These are phyloP conservation scores for Stenichneumon culpator DNA, from an alignment of 2,888 invertebrate species.

Conservation along the genomic window DNA sequence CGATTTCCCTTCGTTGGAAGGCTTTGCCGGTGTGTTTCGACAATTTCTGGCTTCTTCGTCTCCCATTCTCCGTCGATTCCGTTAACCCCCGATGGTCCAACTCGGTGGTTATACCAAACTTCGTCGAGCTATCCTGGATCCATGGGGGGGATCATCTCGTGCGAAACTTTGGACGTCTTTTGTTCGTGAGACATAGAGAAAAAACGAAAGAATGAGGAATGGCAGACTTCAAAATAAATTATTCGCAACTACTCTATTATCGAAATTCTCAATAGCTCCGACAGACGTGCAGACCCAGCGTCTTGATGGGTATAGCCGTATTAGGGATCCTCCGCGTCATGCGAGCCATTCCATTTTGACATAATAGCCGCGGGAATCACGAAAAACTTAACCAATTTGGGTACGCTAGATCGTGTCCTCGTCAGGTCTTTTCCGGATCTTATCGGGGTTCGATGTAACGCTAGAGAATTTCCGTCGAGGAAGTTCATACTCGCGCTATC, in stretches of 20 bases:
- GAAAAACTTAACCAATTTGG: not conserved
- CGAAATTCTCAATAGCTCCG: constrained; percentile 46
- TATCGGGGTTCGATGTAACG: no score
- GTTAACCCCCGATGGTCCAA: constrained; percentile 4
- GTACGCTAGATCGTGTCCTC: not conserved
- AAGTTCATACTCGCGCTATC: constrained; percentile 32
- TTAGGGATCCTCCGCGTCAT: constrained; percentile 37
- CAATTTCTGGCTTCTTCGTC: constrained; percentile 26
- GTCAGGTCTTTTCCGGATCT: no score
- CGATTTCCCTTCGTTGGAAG: constrained; percentile 50
- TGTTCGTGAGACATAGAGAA: constrained; percentile 20
- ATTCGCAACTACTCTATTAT: constrained; percentile 68
- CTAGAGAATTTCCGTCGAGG: no score
- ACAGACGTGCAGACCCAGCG: constrained; percentile 38
- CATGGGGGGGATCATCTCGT: constrained; percentile 26
- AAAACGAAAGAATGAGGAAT: constrained; percentile 16
- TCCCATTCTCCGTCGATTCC: not conserved
- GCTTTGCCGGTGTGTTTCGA: constrained; percentile 37
- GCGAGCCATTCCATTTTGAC: constrained; percentile 41
- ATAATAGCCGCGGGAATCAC: not conserved
- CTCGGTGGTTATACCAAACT: constrained; percentile 5
- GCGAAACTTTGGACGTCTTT: constrained; percentile 28
- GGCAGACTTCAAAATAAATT: constrained; percentile 59
- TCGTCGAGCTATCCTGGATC: constrained; percentile 5
- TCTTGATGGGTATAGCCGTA: constrained; percentile 30